phyloP scores from a whole-genome alignment of 1,140 invertebrate species.

The Anthonomus grandis region DNA sequence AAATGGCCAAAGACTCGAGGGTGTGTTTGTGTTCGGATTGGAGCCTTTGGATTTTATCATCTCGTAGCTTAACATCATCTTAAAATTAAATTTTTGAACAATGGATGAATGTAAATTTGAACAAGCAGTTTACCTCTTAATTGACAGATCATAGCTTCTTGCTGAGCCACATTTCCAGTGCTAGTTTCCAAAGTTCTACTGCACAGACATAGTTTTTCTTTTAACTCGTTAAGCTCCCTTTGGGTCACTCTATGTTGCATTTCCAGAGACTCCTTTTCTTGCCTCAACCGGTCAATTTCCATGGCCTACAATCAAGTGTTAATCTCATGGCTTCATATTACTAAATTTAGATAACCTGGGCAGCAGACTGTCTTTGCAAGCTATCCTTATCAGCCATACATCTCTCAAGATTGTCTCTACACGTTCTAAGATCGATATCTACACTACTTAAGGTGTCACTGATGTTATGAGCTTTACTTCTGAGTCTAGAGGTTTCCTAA shows the following conservation, averaged over 20 bases:
- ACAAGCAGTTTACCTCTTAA: constrained; percentile 58
- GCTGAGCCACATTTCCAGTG: constrained; percentile 64
- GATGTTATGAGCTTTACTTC: constrained; percentile 53
- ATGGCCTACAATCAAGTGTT: constrained; percentile 33
- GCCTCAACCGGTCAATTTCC: constrained; percentile 63
- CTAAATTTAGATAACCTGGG: constrained; percentile 49
- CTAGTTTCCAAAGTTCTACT: constrained; percentile 62
- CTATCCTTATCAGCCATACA: constrained; percentile 63
- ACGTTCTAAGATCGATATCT: constrained; percentile 63
- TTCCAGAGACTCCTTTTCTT: constrained; percentile 66
- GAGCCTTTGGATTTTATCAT: constrained; percentile 63
- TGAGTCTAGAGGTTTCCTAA: constrained; percentile 54
- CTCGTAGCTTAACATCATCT: constrained; percentile 65
- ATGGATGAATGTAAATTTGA: not conserved
- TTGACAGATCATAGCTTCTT: constrained; percentile 64
- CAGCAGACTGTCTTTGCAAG: constrained; percentile 63
- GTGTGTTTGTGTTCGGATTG: constrained; percentile 63
- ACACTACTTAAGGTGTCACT: constrained; percentile 60
- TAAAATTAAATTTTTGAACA: constrained; percentile 1
- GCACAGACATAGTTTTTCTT: constrained; percentile 62
- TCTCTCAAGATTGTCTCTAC: constrained; percentile 63
- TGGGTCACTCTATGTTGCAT: constrained; percentile 63
- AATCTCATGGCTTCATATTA: not conserved
- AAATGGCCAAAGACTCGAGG: constrained; percentile 64
- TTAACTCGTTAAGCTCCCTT: constrained; percentile 61